phyloP scores from a whole-genome alignment of 2,797 vertebrate species.

The Loris lydekkerianus region DNA sequence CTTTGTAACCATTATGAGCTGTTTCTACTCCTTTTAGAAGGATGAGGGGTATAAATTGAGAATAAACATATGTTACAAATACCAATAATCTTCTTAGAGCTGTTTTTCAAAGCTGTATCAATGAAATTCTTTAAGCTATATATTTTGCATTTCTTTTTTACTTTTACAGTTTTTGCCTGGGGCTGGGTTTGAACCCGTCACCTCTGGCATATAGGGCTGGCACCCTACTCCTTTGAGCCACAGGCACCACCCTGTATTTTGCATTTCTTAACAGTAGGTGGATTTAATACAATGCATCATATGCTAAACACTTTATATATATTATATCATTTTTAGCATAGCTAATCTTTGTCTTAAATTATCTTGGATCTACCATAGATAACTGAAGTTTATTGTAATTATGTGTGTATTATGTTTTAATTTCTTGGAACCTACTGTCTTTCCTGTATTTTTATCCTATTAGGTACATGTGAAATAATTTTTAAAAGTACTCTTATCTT shows the following conservation, averaged over 20 bases:
- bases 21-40: slow-evolving; percentile 50
- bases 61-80: slow-evolving; percentile 20
- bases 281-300: neutral
- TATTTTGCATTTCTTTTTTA: slow-evolving; percentile 9
- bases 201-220: too few relatives aligned
- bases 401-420: slow-evolving; percentile 38
- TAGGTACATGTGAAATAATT: neutral
- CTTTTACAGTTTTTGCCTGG: too few relatives aligned
- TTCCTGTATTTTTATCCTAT: slow-evolving; percentile 26
- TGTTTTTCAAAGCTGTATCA: slow-evolving; percentile 26
- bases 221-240: too few relatives aligned
- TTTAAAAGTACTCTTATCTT: slow-evolving; percentile 36
- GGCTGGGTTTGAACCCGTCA: too few relatives aligned
- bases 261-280: neutral
- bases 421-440: slow-evolving; percentile 32
- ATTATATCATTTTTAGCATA: neutral
- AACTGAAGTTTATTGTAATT: neutral
- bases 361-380: neutral
- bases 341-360: neutral
- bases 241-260: too few relatives aligned
- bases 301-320: neutral
- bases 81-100: neutral
- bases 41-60: neutral
- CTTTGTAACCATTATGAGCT: neutral
- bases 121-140: slow-evolving; percentile 28